Percentiles rank a stretch among this genome's conserved stretches.
phyloP scores from a whole-genome alignment of 2,888 invertebrate species.

The Cosmorhoe ocellata region DNA sequence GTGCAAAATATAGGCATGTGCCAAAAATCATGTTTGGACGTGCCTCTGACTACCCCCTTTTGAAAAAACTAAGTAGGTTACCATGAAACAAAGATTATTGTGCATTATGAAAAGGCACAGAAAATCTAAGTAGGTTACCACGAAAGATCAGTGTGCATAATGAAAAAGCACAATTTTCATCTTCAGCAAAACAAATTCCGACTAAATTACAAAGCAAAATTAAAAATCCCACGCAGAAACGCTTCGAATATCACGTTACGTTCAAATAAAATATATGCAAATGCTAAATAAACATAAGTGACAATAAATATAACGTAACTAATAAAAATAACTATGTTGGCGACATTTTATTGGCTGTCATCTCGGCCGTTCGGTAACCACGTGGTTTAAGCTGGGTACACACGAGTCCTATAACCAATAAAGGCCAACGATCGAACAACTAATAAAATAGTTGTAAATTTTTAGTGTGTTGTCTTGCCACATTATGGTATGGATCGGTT shows the following conservation, averaged over 20 bases:
- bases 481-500: background rate
- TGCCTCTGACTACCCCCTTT: no score
- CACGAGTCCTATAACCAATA: background rate
- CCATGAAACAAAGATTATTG: no score
- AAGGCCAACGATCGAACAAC: background rate
- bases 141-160: background rate
- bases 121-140: no score
- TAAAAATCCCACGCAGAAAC: slow-evolving; percentile 31
- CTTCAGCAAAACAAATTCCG: background rate
- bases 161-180: background rate
- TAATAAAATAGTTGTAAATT: slow-evolving; percentile 22
- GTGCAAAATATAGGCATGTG: no score
- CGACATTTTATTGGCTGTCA: slow-evolving; percentile 51
- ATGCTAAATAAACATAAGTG: slow-evolving; percentile 31
- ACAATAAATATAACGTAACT: slow-evolving; percentile 13
- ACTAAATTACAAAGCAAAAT: slow-evolving; percentile 16
- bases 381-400: slow-evolving; percentile 1
- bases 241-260: slow-evolving; percentile 32
- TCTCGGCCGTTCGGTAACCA: slow-evolving; percentile 27
- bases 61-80: no score
- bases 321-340: slow-evolving; percentile 20
- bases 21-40: no score
- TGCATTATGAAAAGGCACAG: no score
- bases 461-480: background rate
- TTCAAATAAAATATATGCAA: slow-evolving; percentile 38